phyloP scores from a whole-genome alignment of 1,140 invertebrate species.

The Brachionus asplanchnoidis region DNA sequence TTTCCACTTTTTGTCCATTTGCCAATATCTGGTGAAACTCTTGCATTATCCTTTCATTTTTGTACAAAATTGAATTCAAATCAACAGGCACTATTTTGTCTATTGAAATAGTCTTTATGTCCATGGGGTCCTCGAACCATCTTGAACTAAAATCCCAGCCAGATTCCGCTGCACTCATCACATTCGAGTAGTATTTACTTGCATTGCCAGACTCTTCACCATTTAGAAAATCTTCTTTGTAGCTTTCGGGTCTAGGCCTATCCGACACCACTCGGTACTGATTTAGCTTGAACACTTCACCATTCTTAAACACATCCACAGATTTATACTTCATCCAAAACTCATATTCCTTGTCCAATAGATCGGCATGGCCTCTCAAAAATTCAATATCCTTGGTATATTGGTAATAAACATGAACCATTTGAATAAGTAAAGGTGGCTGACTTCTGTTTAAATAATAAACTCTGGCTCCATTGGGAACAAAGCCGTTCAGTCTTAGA shows the following conservation, averaged over 20 bases:
- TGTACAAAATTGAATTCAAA: conserved; percentile 73
- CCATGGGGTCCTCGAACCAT: conserved; percentile 66
- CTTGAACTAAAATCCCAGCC: conserved; percentile 90
- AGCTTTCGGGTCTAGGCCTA: conserved; percentile 70
- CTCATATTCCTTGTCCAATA: conserved; percentile 24
- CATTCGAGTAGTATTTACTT: conserved; percentile 66
- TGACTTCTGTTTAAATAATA: conserved; percentile 79
- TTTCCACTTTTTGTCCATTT: conserved; percentile 63
- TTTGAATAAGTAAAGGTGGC: conserved; percentile 75
- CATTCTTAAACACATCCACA: not conserved
- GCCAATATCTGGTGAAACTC: conserved; percentile 64
- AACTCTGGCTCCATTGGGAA: conserved; percentile 81
- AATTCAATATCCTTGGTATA: conserved; percentile 4
- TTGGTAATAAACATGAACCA: conserved; percentile 61
- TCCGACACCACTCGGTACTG: not conserved
- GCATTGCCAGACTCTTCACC: conserved; percentile 42
- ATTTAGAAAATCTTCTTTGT: conserved; percentile 64
- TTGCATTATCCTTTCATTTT: conserved; percentile 71
- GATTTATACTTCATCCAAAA: conserved; percentile 28
- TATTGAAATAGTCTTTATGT: conserved; percentile 58
- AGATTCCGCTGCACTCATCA: conserved; percentile 82
- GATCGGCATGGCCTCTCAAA: not conserved
- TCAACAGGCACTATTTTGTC: conserved; percentile 74
- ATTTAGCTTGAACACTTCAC: not conserved
- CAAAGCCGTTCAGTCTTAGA: conserved; percentile 63